These are phyloP conservation scores for Tethea ocularis DNA, from an alignment of 2,888 invertebrate genomes.

Conservation along the genomic window DNA sequence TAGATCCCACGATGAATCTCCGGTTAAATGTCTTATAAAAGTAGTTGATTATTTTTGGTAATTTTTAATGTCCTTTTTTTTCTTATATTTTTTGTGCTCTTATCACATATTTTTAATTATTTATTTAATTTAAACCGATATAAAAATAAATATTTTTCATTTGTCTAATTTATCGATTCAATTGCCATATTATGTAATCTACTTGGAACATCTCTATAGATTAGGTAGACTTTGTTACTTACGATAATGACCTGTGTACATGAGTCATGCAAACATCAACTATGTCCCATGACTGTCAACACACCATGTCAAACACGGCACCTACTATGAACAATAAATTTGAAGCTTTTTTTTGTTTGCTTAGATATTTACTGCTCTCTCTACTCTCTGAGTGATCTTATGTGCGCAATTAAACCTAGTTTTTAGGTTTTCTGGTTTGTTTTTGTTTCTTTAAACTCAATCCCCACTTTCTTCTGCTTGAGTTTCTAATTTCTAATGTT, in stretches of 20 bases:
- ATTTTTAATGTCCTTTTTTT: too few species aligned
- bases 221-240: neutral
- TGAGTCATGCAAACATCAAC: constrained; percentile 3
- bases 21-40: too few species aligned
- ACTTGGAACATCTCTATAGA: neutral
- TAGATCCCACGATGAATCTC: too few species aligned
- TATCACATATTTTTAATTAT: too few species aligned
- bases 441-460: neutral
- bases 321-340: neutral
- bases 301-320: neutral
- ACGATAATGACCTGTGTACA: constrained; percentile 5
- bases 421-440: neutral
- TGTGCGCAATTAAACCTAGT: constrained; percentile 2
- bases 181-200: neutral
- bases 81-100: too few species aligned
- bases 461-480: neutral
- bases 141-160: too few species aligned
- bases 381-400: neutral
- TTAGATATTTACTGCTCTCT: too few species aligned
- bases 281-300: neutral
- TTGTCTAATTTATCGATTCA: neutral
- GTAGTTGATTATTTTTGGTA: too few species aligned
- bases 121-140: too few species aligned
- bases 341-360: neutral
- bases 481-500: neutral